These are phyloP conservation scores for Drosophila tripunctata DNA, from an alignment of 2,888 invertebrate species.

Conservation along the genomic window DNA sequence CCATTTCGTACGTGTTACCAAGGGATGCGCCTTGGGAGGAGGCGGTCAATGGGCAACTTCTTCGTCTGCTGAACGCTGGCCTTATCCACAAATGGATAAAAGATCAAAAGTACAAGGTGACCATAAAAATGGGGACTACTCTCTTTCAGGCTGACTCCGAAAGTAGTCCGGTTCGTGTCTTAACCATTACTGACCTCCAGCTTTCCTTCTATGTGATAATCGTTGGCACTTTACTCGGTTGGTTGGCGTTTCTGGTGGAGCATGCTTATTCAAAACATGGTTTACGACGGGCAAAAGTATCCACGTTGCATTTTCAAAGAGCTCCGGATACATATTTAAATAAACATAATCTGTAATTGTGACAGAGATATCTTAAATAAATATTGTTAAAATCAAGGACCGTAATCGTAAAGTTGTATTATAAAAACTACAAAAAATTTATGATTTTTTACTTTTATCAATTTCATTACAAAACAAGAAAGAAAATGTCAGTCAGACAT, in stretches of 20 bases:
- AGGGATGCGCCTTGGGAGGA: slow-evolving; percentile 82
- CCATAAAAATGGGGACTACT: slow-evolving; percentile 43
- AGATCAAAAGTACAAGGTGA: slow-evolving; percentile 72
- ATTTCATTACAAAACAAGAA: too few relatives aligned
- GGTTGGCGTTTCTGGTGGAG: slow-evolving; percentile 64
- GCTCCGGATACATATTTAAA: too few relatives aligned
- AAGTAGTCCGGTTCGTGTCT: slow-evolving; percentile 65
- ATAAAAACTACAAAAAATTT: too few relatives aligned
- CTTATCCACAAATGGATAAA: slow-evolving; percentile 83
- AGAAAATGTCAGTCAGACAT: too few relatives aligned
- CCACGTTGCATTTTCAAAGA: too few relatives aligned
- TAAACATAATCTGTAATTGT: too few relatives aligned
- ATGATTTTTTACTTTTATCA: too few relatives aligned
- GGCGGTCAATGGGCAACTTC: slow-evolving; percentile 79
- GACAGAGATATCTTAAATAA: too few relatives aligned
- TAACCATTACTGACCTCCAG: slow-evolving; percentile 82
- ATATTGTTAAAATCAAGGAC: too few relatives aligned
- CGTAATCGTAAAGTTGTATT: too few relatives aligned
- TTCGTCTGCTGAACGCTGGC: slow-evolving; percentile 79
- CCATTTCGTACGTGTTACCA: slow-evolving; percentile 82
- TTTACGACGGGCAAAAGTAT: too few relatives aligned
- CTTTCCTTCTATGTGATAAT: slow-evolving; percentile 83
- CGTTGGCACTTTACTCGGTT: slow-evolving; percentile 72
- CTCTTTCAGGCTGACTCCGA: slow-evolving; percentile 24
- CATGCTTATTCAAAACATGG: slow-evolving; percentile 19